phyloP scores from a whole-genome alignment of 2,888 invertebrate genomes.

The Meta bourneti region DNA sequence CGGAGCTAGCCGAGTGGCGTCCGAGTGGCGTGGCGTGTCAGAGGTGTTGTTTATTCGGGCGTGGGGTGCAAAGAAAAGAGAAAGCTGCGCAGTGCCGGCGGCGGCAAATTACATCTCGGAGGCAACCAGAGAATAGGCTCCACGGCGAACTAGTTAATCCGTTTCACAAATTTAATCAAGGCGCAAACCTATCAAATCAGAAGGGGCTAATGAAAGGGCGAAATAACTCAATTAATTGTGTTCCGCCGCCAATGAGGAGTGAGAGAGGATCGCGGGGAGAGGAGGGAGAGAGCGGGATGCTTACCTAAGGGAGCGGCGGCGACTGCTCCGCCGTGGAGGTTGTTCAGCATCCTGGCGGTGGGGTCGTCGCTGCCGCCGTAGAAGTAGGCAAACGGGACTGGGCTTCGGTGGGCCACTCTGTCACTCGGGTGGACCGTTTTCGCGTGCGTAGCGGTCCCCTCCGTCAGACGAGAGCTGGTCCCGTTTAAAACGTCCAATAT shows the following conservation, averaged over 20 bases:
- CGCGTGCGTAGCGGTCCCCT: no score
- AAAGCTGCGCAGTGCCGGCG: slow-evolving; percentile 41
- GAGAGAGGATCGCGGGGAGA: not conserved
- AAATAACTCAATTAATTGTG: slow-evolving; percentile 78
- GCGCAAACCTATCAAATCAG: slow-evolving; percentile 78
- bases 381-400: slow-evolving; percentile 72
- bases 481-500: slow-evolving; percentile 75
- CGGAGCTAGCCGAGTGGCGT: slow-evolving; percentile 13
- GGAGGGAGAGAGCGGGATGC: slow-evolving; percentile 42
- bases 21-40: slow-evolving; percentile 30
- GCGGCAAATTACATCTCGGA: slow-evolving; percentile 74
- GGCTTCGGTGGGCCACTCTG: slow-evolving; percentile 74
- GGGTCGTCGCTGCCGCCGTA: slow-evolving; percentile 73
- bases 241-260: slow-evolving; percentile 60
- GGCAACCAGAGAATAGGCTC: not conserved
- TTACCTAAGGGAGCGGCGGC: slow-evolving; percentile 77
- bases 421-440: not conserved
- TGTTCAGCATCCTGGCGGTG: slow-evolving; percentile 76
- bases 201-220: slow-evolving; percentile 78
- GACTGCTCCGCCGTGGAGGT: slow-evolving; percentile 73
- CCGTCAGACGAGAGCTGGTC: not conserved
- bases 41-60: slow-evolving; percentile 64
- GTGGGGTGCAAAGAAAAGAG: slow-evolving; percentile 24
- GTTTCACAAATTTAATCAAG: slow-evolving; percentile 79
- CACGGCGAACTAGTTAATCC: slow-evolving; percentile 78